Evolutionary conservation across 2,113 vertebrate species (phyloP).

Genomic region (Oncorhynchus masou): DNA sequence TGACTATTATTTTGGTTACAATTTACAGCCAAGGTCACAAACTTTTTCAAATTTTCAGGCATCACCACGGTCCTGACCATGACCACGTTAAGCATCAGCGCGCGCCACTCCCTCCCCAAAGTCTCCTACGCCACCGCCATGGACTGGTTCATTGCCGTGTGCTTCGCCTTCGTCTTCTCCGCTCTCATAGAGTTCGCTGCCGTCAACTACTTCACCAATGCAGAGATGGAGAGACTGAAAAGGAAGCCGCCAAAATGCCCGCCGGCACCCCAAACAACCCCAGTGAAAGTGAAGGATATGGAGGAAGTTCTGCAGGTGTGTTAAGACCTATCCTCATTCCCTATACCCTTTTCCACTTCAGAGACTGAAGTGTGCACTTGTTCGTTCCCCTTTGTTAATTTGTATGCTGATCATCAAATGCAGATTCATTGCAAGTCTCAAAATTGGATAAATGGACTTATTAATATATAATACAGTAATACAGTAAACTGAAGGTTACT

Average conservation of each 20-base stretch:
- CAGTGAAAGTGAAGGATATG: constrained; percentile 75
- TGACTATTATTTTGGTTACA: too few species aligned
- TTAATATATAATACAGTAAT: too few species aligned
- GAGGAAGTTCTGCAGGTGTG: constrained; percentile 82
- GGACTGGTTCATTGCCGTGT: constrained; percentile 99
- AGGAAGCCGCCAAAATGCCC: constrained; percentile 83
- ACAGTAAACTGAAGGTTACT: too few species aligned
- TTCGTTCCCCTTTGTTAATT: neutral
- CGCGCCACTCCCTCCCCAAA: constrained; percentile 95
- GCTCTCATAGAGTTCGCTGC: constrained; percentile 98
- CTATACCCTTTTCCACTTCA: neutral
- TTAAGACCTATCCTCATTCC: too few species aligned
- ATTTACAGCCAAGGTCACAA: too few species aligned
- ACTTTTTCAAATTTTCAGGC: constrained; percentile 66
- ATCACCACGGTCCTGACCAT: constrained; percentile 98
- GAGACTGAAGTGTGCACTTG: neutral
- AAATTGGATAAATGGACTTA: too few species aligned
- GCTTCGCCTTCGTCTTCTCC: constrained; percentile 98
- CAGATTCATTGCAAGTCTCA: too few species aligned
- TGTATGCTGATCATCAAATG: too few species aligned
- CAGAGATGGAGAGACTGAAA: constrained; percentile 86
- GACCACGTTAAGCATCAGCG: constrained; percentile 98
- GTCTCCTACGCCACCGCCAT: constrained; percentile 98
- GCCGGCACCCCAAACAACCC: constrained; percentile 75
- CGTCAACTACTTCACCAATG: constrained; percentile 97